phyloP scores from a whole-genome alignment of 2,888 invertebrate genomes.

The Andrena fulva region DNA sequence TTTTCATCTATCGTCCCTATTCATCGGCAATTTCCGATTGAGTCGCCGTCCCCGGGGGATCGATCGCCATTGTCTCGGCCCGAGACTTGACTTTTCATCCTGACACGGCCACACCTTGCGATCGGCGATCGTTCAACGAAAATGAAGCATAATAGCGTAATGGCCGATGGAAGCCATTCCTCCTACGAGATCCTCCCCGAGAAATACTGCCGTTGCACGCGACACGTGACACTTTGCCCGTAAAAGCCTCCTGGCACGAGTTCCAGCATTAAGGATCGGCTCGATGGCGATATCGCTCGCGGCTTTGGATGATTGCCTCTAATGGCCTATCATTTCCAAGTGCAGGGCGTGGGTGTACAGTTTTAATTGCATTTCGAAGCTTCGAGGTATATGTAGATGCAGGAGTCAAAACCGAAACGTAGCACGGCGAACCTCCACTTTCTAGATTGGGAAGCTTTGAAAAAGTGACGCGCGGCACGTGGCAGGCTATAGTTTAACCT shows the following conservation, averaged over 20 bases:
- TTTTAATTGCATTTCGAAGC: no score
- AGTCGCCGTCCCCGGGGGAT: constrained; percentile 77
- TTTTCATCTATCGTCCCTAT: constrained; percentile 75
- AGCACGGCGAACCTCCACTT: no score
- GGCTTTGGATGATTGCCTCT: background rate
- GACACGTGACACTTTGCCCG: constrained; percentile 48
- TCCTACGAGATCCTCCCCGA: constrained; percentile 4
- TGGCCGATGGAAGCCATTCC: constrained; percentile 63
- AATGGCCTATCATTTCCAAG: background rate
- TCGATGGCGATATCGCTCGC: background rate
- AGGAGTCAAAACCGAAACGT: no score
- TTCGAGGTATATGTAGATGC: no score
- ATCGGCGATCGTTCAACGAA: constrained; percentile 77
- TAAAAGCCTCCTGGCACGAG: background rate
- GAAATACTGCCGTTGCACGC: constrained; percentile 43
- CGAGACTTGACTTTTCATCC: constrained; percentile 78
- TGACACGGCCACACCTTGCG: constrained; percentile 82
- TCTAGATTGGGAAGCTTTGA: no score
- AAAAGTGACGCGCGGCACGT: no score
- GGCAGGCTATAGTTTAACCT: no score
- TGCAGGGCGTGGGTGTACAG: no score
- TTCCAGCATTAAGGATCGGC: background rate
- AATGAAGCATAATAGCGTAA: constrained; percentile 81
- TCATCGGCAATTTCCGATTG: constrained; percentile 83
- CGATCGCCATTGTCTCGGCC: constrained; percentile 80